These are phyloP conservation scores for Pristis pectinata DNA, from an alignment of 2,797 vertebrate genomes.

Conservation along the genomic window DNA sequence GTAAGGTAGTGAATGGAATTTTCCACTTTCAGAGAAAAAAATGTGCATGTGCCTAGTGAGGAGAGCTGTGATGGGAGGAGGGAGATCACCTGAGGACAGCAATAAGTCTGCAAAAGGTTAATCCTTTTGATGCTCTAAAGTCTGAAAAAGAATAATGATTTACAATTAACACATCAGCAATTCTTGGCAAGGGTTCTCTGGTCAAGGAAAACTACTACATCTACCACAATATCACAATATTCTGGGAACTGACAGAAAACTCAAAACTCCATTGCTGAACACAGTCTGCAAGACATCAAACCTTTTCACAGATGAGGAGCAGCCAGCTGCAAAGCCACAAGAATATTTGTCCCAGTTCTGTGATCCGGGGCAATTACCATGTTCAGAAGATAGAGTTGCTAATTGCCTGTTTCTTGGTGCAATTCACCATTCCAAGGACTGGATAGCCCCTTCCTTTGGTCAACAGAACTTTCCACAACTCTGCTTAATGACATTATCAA, in stretches of 20 bases:
- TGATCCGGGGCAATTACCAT: background rate
- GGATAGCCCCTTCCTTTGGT: background rate
- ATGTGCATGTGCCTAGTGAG: too few relatives aligned
- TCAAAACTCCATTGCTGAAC: background rate
- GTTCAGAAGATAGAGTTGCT: background rate
- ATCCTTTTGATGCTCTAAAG: background rate
- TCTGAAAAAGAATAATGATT: constrained; percentile 1
- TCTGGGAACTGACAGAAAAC: background rate
- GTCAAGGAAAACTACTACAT: background rate
- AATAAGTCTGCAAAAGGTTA: background rate
- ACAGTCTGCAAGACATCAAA: background rate
- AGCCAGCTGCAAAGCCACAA: background rate
- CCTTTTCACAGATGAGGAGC: background rate
- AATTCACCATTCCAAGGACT: background rate
- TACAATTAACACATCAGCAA: background rate
- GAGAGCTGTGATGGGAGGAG: background rate
- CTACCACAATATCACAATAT: too few relatives aligned
- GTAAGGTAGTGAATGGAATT: background rate
- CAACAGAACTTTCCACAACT: background rate
- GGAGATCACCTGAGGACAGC: background rate
- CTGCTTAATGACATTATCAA: background rate
- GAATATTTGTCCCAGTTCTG: background rate
- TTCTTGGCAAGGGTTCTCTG: background rate
- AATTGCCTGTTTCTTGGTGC: background rate
- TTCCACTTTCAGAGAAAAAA: background rate